A percentile compares a stretch with the other conserved stretches of the same genome.
Conservation (phyloP, 2,113 vertebrate species). For the Camelus dromedarius region DNA sequence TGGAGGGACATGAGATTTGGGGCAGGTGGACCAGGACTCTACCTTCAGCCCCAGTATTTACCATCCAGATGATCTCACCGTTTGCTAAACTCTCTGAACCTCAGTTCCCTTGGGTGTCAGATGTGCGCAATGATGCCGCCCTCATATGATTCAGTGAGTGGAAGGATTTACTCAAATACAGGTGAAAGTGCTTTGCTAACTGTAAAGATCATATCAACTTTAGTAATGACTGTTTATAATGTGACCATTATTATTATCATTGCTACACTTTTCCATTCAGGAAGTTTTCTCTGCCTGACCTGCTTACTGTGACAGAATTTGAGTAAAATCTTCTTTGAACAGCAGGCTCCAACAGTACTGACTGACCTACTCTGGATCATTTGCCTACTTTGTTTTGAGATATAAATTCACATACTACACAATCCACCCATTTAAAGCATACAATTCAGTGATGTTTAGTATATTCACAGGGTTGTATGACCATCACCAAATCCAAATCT, state of each 20-base stretch:
- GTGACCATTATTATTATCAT: background rate
- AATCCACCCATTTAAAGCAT: background rate
- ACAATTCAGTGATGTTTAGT: background rate
- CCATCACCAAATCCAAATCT: background rate
- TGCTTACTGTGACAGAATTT: background rate
- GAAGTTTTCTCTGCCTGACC: slow-evolving; percentile 8
- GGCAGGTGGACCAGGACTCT: background rate
- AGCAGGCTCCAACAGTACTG: background rate
- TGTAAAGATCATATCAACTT: background rate
- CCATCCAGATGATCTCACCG: background rate
- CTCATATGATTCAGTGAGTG: background rate
- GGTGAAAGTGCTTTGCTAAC: background rate
- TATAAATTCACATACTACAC: background rate
- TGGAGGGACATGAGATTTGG: background rate
- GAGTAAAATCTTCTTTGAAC: background rate
- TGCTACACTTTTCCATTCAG: background rate
- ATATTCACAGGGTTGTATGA: background rate
- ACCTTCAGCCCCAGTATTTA: background rate
- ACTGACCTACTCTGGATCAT: background rate
- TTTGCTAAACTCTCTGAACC: slow-evolving; percentile 42
- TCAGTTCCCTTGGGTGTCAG: background rate
- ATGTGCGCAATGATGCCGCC: background rate
- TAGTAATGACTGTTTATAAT: background rate
- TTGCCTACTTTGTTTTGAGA: background rate
- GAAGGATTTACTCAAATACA: slow-evolving; percentile 31